phyloP scores from a whole-genome alignment of 2,113 vertebrate genomes.

The Todiramphus saurophagus region DNA sequence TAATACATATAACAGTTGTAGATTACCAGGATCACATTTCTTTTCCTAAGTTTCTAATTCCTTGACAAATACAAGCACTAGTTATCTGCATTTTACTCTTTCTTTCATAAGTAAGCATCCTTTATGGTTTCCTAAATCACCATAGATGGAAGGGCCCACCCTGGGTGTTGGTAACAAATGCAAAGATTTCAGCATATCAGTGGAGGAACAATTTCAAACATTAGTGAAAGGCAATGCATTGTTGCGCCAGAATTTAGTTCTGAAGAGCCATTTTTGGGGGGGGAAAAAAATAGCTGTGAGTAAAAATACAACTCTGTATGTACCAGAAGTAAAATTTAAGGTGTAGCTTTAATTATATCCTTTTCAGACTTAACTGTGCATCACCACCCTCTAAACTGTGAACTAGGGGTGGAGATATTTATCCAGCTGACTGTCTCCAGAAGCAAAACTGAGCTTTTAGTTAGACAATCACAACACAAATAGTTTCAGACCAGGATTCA shows the following conservation, averaged over 20 bases:
- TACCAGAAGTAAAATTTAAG: neutral
- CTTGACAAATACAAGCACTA: neutral
- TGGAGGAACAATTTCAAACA: neutral
- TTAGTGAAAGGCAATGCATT: neutral
- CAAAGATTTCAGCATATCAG: neutral
- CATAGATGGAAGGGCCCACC: neutral
- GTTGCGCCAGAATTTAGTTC: neutral
- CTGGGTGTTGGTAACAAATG: neutral
- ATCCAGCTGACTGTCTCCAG: neutral
- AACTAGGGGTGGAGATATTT: neutral
- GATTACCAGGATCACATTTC: neutral
- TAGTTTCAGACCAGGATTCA: neutral
- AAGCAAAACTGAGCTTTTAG: neutral
- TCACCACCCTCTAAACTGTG: neutral
- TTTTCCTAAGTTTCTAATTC: neutral
- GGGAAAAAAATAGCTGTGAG: neutral
- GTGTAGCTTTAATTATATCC: neutral
- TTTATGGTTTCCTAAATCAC: neutral
- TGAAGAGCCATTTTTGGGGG: neutral
- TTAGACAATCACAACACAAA: neutral
- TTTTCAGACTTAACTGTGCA: neutral
- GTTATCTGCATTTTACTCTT: neutral
- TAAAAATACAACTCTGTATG: neutral
- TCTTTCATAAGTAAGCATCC: neutral
- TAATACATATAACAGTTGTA: neutral